A percentile compares a stretch with the other conserved stretches of the same genome.
These are phyloP conservation scores for Camponotus fellah DNA, from an alignment of 2,888 invertebrate genomes.

Conservation along the genomic window DNA sequence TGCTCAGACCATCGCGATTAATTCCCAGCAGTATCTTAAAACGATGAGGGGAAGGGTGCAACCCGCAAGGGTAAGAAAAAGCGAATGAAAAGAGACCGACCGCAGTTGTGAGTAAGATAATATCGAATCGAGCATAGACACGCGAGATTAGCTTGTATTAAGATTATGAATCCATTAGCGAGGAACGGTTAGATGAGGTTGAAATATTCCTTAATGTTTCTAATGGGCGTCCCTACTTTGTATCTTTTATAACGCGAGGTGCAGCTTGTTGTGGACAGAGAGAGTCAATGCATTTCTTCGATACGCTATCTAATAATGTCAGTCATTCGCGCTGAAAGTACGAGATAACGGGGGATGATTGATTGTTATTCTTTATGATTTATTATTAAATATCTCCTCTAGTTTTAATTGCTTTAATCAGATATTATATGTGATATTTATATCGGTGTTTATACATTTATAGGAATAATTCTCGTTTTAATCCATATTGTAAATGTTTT, in stretches of 20 bases:
- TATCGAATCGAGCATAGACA: constrained; percentile 80
- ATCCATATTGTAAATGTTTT: neutral
- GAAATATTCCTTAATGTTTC: constrained; percentile 71
- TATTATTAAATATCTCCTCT: neutral
- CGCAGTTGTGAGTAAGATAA: constrained; percentile 67
- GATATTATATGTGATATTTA: neutral
- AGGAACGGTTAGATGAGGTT: constrained; percentile 72
- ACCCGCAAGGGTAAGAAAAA: constrained; percentile 18
- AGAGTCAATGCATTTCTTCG: constrained; percentile 22
- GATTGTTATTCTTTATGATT: neutral
- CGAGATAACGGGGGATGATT: neutral
- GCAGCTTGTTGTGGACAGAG: neutral
- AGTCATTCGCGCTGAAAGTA: neutral
- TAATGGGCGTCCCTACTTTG: constrained; percentile 71
- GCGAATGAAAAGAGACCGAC: constrained; percentile 25
- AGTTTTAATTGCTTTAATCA: neutral
- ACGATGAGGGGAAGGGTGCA: constrained; percentile 21
- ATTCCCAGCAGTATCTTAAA: constrained; percentile 56
- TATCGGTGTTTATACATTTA: neutral
- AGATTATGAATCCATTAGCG: constrained; percentile 84
- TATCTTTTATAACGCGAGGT: constrained; percentile 39
- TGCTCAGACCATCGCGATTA: constrained; percentile 54
- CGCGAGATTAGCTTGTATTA: constrained; percentile 80
- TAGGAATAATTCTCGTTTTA: neutral
- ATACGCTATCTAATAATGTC: neutral